phyloP scores from a whole-genome alignment of 2,888 invertebrate genomes.

The Eumerus sabulonum region DNA sequence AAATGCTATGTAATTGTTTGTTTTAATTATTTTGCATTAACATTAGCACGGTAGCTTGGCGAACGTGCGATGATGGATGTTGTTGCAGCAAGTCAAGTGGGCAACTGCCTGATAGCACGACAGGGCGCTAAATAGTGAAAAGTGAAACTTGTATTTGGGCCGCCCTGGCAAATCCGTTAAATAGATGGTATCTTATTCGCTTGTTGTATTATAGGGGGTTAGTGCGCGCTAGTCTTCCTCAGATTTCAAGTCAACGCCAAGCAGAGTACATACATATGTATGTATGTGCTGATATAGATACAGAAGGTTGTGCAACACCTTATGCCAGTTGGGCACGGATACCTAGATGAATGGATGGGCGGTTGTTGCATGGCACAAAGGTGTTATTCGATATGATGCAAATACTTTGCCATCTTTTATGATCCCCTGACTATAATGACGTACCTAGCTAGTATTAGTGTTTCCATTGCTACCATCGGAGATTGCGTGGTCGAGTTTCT shows the following conservation, averaged over 20 bases:
- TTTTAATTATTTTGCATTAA: constrained; percentile 61
- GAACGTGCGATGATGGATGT: constrained; percentile 18
- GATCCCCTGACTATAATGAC: constrained; percentile 49
- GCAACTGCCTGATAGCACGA: constrained; percentile 55
- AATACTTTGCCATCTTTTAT: constrained; percentile 58
- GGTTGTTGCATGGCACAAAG: constrained; percentile 66
- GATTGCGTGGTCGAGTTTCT: constrained; percentile 54
- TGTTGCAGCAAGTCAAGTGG: constrained; percentile 13
- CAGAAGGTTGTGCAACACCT: constrained; percentile 65
- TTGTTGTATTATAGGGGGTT: neutral
- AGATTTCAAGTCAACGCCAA: constrained; percentile 28
- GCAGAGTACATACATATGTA: constrained; percentile 25
- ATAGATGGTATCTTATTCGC: too few species aligned
- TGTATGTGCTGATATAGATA: constrained; percentile 31
- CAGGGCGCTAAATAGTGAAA: constrained; percentile 57
- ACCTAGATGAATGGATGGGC: constrained; percentile 54
- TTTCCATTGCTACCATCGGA: neutral
- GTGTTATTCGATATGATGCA: constrained; percentile 67
- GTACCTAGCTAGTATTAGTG: too few species aligned
- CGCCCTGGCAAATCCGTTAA: too few species aligned
- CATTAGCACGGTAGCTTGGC: constrained; percentile 7
- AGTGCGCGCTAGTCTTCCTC: constrained; percentile 27
- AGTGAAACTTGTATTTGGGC: constrained; percentile 36
- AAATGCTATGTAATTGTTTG: constrained; percentile 63
- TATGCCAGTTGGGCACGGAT: constrained; percentile 39